These are phyloP conservation scores for Caranx melampygus DNA, from an alignment of 2,113 vertebrate species.

Conservation along the genomic window DNA sequence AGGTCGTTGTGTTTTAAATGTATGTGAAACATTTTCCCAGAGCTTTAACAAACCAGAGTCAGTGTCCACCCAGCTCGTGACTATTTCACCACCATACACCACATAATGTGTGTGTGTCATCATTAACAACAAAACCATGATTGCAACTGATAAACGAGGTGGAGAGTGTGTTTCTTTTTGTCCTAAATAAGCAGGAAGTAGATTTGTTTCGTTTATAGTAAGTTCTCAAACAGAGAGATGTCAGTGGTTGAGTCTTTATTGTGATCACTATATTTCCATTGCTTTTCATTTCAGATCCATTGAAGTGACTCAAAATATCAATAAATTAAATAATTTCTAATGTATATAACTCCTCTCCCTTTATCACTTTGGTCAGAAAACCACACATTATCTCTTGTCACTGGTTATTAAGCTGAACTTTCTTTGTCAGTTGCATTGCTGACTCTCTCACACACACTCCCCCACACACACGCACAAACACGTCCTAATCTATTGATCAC, in stretches of 20 bases:
- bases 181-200: not conserved
- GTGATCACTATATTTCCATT: not conserved
- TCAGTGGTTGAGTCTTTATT: not conserved
- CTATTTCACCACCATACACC: not conserved
- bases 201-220: not conserved
- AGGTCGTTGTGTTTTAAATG: not conserved
- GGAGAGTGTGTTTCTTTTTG: not conserved
- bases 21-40: not conserved
- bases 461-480: not conserved
- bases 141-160: not conserved
- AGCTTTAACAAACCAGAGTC: not conserved
- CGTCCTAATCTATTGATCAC: not conserved
- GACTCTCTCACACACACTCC: not conserved
- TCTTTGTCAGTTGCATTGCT: not conserved
- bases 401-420: conserved; percentile 8
- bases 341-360: conserved; percentile 14
- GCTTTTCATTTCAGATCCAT: not conserved
- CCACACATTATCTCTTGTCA: not conserved
- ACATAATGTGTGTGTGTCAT: not conserved
- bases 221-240: not conserved
- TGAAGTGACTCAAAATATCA: not conserved
- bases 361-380: not conserved
- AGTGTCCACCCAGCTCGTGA: not conserved
- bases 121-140: no score
- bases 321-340: not conserved